Percentiles rank a stretch among this genome's conserved stretches.
These are phyloP conservation scores for Chiloscyllium punctatum DNA, from an alignment of 2,797 vertebrate genomes.

Conservation along the genomic window DNA sequence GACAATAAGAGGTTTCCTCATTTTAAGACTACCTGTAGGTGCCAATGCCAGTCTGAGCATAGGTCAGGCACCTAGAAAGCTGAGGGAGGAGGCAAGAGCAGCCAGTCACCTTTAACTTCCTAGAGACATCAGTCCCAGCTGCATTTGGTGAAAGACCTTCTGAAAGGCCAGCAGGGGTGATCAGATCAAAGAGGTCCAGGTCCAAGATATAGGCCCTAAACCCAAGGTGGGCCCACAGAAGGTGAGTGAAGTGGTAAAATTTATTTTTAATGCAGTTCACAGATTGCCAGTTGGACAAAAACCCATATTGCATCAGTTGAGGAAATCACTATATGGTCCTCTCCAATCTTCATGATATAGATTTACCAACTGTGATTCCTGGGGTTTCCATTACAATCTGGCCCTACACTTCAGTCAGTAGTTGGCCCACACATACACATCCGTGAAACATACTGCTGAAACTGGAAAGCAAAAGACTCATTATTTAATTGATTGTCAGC, in stretches of 20 bases:
- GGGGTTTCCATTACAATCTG: too few species aligned
- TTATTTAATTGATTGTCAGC: too few species aligned
- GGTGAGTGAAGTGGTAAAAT: background rate
- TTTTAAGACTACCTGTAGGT: background rate
- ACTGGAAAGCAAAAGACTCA: too few species aligned
- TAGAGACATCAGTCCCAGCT: background rate
- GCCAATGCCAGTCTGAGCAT: background rate
- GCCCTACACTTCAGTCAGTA: too few species aligned
- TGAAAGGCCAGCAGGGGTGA: background rate
- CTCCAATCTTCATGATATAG: too few species aligned
- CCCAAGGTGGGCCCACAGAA: background rate
- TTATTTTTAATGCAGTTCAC: background rate
- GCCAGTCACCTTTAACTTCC: background rate
- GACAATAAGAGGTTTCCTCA: background rate
- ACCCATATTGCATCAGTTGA: background rate
- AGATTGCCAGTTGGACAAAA: background rate
- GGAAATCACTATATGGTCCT: background rate
- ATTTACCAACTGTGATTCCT: too few species aligned
- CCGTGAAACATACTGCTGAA: too few species aligned
- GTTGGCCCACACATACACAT: too few species aligned
- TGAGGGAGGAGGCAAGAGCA: background rate
- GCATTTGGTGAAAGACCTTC: background rate
- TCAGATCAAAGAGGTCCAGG: background rate
- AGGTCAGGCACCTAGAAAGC: background rate
- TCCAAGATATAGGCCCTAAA: background rate